These are phyloP conservation scores for Hoplodrina ambigua DNA, from an alignment of 2,888 invertebrate genomes.

Conservation along the genomic window DNA sequence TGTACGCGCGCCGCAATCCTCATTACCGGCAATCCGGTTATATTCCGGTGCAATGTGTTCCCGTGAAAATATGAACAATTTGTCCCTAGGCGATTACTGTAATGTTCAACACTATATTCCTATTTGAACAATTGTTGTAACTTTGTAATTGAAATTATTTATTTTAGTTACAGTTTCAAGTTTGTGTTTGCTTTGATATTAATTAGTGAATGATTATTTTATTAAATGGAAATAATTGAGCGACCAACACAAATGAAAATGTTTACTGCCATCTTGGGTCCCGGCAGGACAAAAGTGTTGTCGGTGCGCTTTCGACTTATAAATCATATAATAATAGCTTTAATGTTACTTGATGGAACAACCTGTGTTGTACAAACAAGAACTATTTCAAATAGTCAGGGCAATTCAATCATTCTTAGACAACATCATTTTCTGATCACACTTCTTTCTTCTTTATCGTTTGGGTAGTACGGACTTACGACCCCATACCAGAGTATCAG, in stretches of 20 bases:
- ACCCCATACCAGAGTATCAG: too few relatives aligned
- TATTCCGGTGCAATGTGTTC: constrained; percentile 53
- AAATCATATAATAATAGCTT: too few relatives aligned
- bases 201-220: too few relatives aligned
- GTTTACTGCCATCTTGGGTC: too few relatives aligned
- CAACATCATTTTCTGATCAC: background rate
- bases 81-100: constrained; percentile 49
- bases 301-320: too few relatives aligned
- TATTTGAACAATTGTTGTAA: constrained; percentile 20
- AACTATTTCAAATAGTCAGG: background rate
- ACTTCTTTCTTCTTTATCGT: too few relatives aligned
- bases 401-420: background rate
- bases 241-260: too few relatives aligned
- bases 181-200: background rate
- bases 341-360: too few relatives aligned
- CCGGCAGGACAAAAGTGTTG: too few relatives aligned
- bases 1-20: constrained; percentile 64
- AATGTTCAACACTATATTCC: constrained; percentile 34
- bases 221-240: too few relatives aligned
- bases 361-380: too few relatives aligned
- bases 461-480: too few relatives aligned
- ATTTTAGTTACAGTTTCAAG: background rate
- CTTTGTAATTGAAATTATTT: constrained; percentile 15
- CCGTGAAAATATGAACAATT: constrained; percentile 60
- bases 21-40: constrained; percentile 63